phyloP scores from a whole-genome alignment of 2,888 invertebrate genomes.

The Coelogynopora nodosa region DNA sequence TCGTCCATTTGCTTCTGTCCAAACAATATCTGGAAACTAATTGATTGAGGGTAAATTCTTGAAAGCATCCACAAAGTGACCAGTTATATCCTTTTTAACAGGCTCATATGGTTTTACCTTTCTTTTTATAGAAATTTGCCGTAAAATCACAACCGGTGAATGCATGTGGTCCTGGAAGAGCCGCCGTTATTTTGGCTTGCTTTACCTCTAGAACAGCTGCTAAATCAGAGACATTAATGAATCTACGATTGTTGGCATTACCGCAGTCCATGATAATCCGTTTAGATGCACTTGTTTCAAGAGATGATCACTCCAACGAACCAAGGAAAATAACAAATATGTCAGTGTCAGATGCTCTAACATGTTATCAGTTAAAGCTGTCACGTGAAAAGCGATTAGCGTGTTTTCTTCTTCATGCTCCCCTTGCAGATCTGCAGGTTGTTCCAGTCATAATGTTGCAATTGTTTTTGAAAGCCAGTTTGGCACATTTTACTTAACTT shows the following conservation, averaged over 20 bases:
- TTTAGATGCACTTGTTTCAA: background rate
- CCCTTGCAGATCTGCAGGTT: slow-evolving; percentile 15
- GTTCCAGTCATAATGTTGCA: slow-evolving; percentile 20
- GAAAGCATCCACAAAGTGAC: slow-evolving; percentile 10
- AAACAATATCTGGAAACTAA: background rate
- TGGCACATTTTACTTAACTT: too few species aligned
- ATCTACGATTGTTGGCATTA: slow-evolving; percentile 35
- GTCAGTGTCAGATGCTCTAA: slow-evolving; percentile 17
- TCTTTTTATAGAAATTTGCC: slow-evolving; percentile 19
- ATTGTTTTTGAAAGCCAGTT: background rate
- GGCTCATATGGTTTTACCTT: background rate
- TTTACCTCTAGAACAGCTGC: slow-evolving; percentile 6
- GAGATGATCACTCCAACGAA: slow-evolving; percentile 33
- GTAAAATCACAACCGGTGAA: slow-evolving; percentile 43
- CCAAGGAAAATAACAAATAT: slow-evolving; percentile 43
- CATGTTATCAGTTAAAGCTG: slow-evolving; percentile 19
- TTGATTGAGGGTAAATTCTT: background rate
- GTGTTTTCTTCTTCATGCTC: background rate
- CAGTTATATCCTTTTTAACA: background rate
- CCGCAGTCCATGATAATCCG: slow-evolving; percentile 32
- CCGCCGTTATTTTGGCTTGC: slow-evolving; percentile 14
- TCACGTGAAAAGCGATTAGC: background rate
- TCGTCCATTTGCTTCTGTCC: slow-evolving; percentile 1
- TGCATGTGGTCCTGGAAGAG: slow-evolving; percentile 40
- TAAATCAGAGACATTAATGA: slow-evolving; percentile 29